Evolutionary conservation across 1,140 invertebrate genomes (phyloP).

Genomic region (Apis florea): DNA sequence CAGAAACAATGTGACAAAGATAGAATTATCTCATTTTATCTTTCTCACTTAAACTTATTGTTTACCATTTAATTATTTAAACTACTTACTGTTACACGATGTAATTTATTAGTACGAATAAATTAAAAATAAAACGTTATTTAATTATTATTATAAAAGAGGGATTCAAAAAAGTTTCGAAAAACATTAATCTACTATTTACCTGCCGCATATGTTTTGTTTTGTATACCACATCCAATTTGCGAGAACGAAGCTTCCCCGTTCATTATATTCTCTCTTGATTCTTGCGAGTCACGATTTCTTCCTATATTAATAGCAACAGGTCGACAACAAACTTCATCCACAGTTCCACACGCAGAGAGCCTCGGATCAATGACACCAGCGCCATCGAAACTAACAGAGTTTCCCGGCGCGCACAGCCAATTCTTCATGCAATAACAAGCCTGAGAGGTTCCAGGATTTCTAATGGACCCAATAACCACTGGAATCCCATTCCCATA

Average conservation of each 20-base stretch:
- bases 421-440: constrained; percentile 70
- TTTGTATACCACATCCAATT: constrained; percentile 43
- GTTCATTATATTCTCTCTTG: not conserved
- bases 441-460: constrained; percentile 62
- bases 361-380: constrained; percentile 74
- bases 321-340: constrained; percentile 72
- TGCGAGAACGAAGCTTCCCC: not conserved
- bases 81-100: too few relatives aligned
- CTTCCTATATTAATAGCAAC: constrained; percentile 7
- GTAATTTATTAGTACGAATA: too few relatives aligned
- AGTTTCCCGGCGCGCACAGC: constrained; percentile 61
- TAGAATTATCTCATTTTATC: too few relatives aligned
- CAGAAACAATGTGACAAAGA: too few relatives aligned
- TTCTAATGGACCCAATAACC: constrained; percentile 41
- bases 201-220: constrained; percentile 49
- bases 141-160: too few relatives aligned
- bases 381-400: constrained; percentile 57
- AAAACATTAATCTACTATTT: not conserved
- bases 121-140: too few relatives aligned
- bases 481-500: constrained; percentile 15
- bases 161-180: not conserved
- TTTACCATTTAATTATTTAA: too few relatives aligned
- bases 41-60: too few relatives aligned
- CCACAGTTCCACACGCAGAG: constrained; percentile 60
- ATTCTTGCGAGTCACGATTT: not conserved